phyloP scores from a whole-genome alignment of 64 coral and sea anemone genomes.

The Orbicella faveolata region DNA sequence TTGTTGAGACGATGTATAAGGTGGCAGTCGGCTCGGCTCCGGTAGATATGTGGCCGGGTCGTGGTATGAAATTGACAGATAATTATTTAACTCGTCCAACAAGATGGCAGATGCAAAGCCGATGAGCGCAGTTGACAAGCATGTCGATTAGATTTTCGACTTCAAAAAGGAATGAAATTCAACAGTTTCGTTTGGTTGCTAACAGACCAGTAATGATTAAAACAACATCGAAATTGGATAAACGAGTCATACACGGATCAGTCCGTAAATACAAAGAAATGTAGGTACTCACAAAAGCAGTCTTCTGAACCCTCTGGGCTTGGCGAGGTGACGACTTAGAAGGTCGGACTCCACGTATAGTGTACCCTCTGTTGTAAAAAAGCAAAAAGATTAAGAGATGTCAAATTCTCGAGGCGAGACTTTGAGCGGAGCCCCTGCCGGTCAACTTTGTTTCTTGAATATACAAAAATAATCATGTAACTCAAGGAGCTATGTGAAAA shows the following conservation, averaged over 20 bases:
- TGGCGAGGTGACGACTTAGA: not conserved
- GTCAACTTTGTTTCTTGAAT: not conserved
- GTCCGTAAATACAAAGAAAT: not conserved
- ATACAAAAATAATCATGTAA: not conserved
- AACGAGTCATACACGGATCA: not conserved
- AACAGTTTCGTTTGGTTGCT: not conserved
- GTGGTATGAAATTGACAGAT: not conserved
- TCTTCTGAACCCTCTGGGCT: not conserved
- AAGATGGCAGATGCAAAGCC: not conserved
- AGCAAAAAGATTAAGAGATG: not conserved
- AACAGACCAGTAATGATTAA: not conserved
- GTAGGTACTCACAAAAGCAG: constrained; percentile 12
- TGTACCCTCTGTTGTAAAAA: not conserved
- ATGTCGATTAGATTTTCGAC: not conserved
- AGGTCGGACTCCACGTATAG: not conserved
- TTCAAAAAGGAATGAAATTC: not conserved
- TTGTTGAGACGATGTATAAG: not conserved
- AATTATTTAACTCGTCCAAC: not conserved
- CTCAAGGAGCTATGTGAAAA: not conserved
- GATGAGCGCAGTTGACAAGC: not conserved
- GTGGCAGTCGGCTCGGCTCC: too few species aligned
- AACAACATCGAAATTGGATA: not conserved
- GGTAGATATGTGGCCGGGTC: not conserved
- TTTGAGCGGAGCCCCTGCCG: not conserved
- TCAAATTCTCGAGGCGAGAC: not conserved